Percentiles rank a stretch among this genome's conserved stretches.
Evolutionary conservation across 2,797 vertebrate genomes (phyloP).

Genomic region (Pseudomugil tenellus): DNA sequence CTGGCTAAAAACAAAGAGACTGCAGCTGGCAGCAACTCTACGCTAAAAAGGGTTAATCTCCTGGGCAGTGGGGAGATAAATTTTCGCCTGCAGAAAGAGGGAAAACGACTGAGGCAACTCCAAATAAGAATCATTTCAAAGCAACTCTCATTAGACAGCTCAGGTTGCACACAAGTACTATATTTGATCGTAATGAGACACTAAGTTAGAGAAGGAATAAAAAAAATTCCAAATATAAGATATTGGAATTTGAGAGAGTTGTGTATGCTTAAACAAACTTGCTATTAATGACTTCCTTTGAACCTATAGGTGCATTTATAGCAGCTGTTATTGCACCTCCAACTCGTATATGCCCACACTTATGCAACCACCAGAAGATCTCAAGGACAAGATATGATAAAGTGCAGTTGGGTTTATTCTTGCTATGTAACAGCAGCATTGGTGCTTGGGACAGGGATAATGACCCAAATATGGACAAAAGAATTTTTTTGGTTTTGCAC

Average conservation of each 20-base stretch:
- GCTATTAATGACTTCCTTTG: not conserved
- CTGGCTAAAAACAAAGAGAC: slow-evolving; percentile 27
- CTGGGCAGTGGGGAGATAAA: slow-evolving; percentile 12
- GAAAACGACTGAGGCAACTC: slow-evolving; percentile 4
- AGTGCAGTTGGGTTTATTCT: slow-evolving; percentile 2
- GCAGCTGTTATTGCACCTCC: not conserved
- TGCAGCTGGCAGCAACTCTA: slow-evolving; percentile 1
- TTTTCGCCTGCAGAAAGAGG: slow-evolving; percentile 8
- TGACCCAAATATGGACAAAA: slow-evolving; percentile 8
- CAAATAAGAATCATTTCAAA: slow-evolving; percentile 28
- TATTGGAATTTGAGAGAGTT: not conserved
- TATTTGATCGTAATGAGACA: slow-evolving; percentile 22
- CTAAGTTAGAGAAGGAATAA: slow-evolving; percentile 23
- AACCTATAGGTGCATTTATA: not conserved
- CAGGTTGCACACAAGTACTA: slow-evolving; percentile 26
- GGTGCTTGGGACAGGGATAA: slow-evolving; percentile 18
- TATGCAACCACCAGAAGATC: not conserved
- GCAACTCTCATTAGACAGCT: slow-evolving; percentile 18
- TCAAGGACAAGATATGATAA: not conserved
- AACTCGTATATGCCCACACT: not conserved
- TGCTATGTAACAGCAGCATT: slow-evolving; percentile 13
- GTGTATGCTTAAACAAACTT: slow-evolving; percentile 1
- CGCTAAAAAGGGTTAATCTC: slow-evolving; percentile 13
- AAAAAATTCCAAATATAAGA: slow-evolving; percentile 17
- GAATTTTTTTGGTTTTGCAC: no score